phyloP scores from a whole-genome alignment of 2,113 vertebrate species.

The Ariopsis seemanni region DNA sequence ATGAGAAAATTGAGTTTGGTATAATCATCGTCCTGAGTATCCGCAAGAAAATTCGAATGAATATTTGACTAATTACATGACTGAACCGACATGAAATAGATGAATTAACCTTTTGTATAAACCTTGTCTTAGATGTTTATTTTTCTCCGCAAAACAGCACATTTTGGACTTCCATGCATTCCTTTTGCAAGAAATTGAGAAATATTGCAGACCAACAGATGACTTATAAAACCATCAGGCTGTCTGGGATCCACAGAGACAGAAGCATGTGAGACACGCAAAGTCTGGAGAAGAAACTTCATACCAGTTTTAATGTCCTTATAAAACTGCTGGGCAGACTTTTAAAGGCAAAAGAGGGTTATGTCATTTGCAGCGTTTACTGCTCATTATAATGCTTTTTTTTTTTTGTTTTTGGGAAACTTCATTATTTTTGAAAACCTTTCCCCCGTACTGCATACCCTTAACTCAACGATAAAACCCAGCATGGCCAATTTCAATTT shows the following conservation, averaged over 20 bases:
- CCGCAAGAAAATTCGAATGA: background rate
- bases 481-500: background rate
- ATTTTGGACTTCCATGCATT: background rate
- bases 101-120: background rate
- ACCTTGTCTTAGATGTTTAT: background rate
- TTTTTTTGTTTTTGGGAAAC: too few species aligned
- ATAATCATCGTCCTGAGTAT: constrained; percentile 19
- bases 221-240: background rate
- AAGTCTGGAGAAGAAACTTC: background rate
- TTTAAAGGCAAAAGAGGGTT: background rate
- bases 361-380: background rate
- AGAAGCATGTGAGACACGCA: background rate
- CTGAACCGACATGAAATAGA: background rate
- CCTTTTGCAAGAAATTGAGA: background rate
- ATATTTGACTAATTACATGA: background rate
- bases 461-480: background rate
- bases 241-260: background rate
- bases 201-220: background rate
- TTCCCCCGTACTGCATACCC: background rate
- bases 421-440: background rate
- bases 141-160: background rate
- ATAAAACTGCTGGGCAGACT: background rate
- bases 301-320: background rate
- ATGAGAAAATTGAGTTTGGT: constrained; percentile 37
- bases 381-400: background rate